phyloP scores from a whole-genome alignment of 2,797 vertebrate genomes.

The Sternotherus odoratus region DNA sequence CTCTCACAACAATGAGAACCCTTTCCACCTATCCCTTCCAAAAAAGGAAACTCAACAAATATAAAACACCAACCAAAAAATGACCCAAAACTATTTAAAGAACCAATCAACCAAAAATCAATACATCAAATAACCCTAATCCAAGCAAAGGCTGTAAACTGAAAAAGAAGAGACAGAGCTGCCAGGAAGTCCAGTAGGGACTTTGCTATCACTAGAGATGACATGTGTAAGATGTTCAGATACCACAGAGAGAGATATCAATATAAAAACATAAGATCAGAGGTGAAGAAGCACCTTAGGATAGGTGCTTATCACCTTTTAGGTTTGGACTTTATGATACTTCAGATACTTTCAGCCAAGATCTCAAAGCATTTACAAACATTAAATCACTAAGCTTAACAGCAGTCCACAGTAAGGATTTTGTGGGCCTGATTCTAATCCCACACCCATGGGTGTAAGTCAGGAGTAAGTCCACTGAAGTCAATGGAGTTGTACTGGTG shows the following conservation, averaged over 20 bases:
- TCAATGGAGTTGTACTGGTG: not conserved
- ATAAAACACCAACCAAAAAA: not conserved
- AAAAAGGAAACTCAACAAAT: not conserved
- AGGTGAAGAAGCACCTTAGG: not conserved
- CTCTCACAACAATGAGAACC: not conserved
- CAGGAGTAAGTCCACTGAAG: not conserved
- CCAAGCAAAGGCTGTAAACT: not conserved
- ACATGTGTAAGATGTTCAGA: not conserved
- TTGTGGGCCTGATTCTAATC: not conserved
- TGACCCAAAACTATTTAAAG: not conserved
- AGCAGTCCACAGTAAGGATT: not conserved
- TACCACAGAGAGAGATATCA: not conserved
- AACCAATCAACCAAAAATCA: not conserved
- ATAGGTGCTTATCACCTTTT: not conserved
- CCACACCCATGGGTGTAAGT: not conserved
- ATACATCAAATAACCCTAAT: not conserved
- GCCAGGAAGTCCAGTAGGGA: not conserved
- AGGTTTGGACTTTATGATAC: not conserved
- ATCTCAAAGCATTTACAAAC: not conserved
- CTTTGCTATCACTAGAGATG: not conserved
- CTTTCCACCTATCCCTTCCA: not conserved
- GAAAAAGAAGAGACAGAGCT: not conserved
- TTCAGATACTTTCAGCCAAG: not conserved
- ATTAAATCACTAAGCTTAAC: not conserved
- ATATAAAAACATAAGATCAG: not conserved